Conservation (phyloP, 2,888 invertebrate species). For the Netelia virgata region DNA sequence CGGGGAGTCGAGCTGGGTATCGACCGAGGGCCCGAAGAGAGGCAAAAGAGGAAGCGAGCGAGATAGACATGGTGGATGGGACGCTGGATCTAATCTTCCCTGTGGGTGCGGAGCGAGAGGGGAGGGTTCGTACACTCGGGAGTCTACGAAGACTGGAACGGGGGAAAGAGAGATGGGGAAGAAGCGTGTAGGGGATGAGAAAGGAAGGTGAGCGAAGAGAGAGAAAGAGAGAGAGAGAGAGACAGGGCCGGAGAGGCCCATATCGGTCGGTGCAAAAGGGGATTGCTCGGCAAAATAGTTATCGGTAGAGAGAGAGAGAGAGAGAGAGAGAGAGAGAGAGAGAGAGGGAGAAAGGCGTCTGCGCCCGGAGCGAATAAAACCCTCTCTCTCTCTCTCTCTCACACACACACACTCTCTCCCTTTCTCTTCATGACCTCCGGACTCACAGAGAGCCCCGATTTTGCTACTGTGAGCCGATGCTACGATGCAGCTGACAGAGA, state of each 20-base stretch:
- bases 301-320: slow-evolving; percentile 41
- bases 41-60: slow-evolving; percentile 51
- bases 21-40: slow-evolving; percentile 72
- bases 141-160: slow-evolving; percentile 24
- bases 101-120: slow-evolving; percentile 61
- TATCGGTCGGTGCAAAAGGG: slow-evolving; percentile 72
- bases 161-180: slow-evolving; percentile 1
- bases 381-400: not conserved
- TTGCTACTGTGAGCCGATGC: slow-evolving; percentile 21
- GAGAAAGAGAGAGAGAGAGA: slow-evolving; percentile 6
- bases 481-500: slow-evolving; percentile 13
- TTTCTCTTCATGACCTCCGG: slow-evolving; percentile 23
- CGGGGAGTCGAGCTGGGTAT: slow-evolving; percentile 76
- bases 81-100: slow-evolving; percentile 66
- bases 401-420: not conserved
- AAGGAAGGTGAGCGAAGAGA: slow-evolving; percentile 25
- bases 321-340: slow-evolving; percentile 32
- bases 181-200: not conserved
- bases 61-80: slow-evolving; percentile 54
- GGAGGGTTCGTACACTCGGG: slow-evolving; percentile 50
- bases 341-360: slow-evolving; percentile 41
- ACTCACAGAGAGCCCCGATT: slow-evolving; percentile 27
- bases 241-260: slow-evolving; percentile 53
- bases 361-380: slow-evolving; percentile 57
- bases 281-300: slow-evolving; percentile 75